Percentiles rank a stretch among this genome's conserved stretches.
Conservation (phyloP, 1,140 invertebrate genomes). For the Lanistes nyassanus region DNA sequence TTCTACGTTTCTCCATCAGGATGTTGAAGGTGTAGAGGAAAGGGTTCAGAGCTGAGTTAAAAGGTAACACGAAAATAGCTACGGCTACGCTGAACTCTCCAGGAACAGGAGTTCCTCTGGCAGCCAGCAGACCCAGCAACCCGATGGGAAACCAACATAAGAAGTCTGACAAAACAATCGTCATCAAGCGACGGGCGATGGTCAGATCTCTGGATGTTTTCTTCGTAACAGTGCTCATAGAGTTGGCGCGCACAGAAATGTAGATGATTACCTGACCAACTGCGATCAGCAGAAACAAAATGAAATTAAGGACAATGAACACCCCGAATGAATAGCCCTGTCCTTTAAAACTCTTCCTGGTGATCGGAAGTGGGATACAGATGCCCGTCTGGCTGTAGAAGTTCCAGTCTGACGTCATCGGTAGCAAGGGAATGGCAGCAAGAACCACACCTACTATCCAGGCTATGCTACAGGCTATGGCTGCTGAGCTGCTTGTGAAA, state of each 20-base stretch:
- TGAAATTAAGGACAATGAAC: constrained; percentile 35
- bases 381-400: constrained; percentile 38
- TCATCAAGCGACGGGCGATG: constrained; percentile 28
- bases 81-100: constrained; percentile 38
- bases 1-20: background rate
- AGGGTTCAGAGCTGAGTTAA: constrained; percentile 43
- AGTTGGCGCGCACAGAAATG: constrained; percentile 12
- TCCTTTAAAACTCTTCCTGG: constrained; percentile 15
- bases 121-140: constrained; percentile 26
- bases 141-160: constrained; percentile 15
- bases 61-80: constrained; percentile 37
- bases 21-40: constrained; percentile 38
- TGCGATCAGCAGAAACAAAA: constrained; percentile 31
- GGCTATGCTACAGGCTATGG: background rate
- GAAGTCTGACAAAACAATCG: constrained; percentile 30
- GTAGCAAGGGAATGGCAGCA: constrained; percentile 21
- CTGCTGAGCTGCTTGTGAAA: constrained; percentile 19
- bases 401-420: constrained; percentile 11
- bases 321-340: constrained; percentile 34
- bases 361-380: constrained; percentile 37
- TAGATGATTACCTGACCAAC: constrained; percentile 36
- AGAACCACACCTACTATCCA: constrained; percentile 26
- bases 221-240: constrained; percentile 9
- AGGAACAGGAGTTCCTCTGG: constrained; percentile 28
- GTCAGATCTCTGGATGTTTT: constrained; percentile 11